A percentile compares a stretch with the other conserved stretches of the same genome.
phyloP scores from a whole-genome alignment of 2,888 invertebrate genomes.

The Scaptomyza parva region DNA sequence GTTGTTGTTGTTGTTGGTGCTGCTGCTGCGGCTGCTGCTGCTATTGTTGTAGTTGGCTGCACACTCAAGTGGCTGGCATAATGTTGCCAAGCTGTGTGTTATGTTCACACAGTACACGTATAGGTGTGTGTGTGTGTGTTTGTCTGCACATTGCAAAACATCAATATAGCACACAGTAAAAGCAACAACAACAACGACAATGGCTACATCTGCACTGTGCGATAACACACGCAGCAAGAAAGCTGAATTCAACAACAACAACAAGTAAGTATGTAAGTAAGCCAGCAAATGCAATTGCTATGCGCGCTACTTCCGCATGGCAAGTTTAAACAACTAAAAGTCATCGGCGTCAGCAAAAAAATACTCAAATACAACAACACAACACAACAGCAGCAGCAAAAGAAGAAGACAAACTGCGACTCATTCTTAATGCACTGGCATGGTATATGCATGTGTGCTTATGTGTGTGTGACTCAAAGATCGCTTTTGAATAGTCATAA shows the following conservation, averaged over 20 bases:
- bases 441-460: slow-evolving; percentile 10
- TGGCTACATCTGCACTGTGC: slow-evolving; percentile 60
- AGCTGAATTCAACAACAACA: slow-evolving; percentile 38
- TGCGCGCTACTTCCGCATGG: slow-evolving; percentile 72
- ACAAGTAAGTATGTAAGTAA: slow-evolving; percentile 21
- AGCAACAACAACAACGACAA: slow-evolving; percentile 48
- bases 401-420: slow-evolving; percentile 32
- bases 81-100: slow-evolving; percentile 37
- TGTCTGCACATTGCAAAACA: slow-evolving; percentile 59
- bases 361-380: slow-evolving; percentile 9
- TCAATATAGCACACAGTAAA: slow-evolving; percentile 56
- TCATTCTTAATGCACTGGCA: slow-evolving; percentile 61
- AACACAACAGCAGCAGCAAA: slow-evolving; percentile 30
- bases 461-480: slow-evolving; percentile 52
- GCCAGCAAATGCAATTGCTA: slow-evolving; percentile 55
- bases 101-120: slow-evolving; percentile 11
- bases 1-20: slow-evolving; percentile 22
- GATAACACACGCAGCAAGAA: slow-evolving; percentile 67
- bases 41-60: slow-evolving; percentile 24
- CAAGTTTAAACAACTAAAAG: slow-evolving; percentile 71
- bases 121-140: slow-evolving; percentile 17
- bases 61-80: slow-evolving; percentile 51
- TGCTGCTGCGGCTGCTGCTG: too few relatives aligned
- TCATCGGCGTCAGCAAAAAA: slow-evolving; percentile 57
- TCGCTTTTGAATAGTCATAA: slow-evolving; percentile 14